These are phyloP conservation scores for Parus major DNA, from an alignment of 2,113 vertebrate species.

Conservation along the genomic window DNA sequence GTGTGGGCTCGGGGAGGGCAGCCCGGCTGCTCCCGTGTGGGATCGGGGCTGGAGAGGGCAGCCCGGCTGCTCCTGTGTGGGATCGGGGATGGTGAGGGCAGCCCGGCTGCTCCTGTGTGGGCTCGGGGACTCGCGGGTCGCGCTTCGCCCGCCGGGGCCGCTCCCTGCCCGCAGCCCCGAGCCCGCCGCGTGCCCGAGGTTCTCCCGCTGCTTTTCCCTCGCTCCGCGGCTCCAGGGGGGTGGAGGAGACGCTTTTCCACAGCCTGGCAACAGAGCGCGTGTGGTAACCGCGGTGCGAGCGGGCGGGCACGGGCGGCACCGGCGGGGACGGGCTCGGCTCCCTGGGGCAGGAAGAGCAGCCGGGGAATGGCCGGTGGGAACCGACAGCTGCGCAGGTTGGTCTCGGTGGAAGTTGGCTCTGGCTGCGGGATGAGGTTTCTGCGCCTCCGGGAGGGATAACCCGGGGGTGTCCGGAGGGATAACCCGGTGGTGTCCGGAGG, in stretches of 20 bases:
- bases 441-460: neutral
- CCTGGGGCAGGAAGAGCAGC: neutral
- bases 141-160: neutral
- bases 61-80: no score
- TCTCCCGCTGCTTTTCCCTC: neutral
- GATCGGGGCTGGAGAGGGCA: no score
- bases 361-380: neutral
- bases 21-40: no score
- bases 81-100: no score
- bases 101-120: no score
- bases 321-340: neutral
- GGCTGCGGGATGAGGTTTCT: neutral
- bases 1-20: neutral
- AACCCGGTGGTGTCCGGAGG: neutral
- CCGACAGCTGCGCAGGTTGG: neutral
- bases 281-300: neutral
- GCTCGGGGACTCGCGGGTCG: neutral
- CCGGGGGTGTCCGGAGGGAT: neutral
- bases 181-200: rapidly evolving
- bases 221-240: neutral
- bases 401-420: neutral
- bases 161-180: neutral
- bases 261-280: conserved; percentile 42
- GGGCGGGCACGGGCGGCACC: neutral
- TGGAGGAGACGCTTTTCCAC: neutral